Evolutionary conservation across 2,113 vertebrate species (phyloP).

Genomic region (Saiga tatarica): DNA sequence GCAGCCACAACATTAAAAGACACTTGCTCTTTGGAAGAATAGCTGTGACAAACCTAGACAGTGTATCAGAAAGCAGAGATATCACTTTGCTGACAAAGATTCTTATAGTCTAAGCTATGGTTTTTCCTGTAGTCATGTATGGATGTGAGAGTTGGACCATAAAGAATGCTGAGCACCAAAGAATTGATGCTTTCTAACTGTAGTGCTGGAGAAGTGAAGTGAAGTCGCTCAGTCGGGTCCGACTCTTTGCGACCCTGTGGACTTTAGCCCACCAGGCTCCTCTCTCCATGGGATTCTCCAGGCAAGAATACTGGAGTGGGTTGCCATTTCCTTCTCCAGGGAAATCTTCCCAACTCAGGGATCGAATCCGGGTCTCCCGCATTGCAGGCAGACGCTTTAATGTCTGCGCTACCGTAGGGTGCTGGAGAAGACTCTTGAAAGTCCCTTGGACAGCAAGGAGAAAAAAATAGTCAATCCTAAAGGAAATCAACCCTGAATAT

Average conservation of each 20-base stretch:
- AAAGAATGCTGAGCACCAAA: neutral
- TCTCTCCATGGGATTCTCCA: too few species aligned
- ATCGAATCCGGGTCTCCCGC: too few species aligned
- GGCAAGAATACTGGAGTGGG: too few species aligned
- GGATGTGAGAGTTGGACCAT: neutral
- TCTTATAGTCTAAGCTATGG: neutral
- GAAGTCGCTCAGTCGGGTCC: too few species aligned
- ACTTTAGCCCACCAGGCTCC: too few species aligned
- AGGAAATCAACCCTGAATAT: neutral
- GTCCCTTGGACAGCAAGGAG: neutral
- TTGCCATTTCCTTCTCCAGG: too few species aligned
- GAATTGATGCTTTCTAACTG: neutral
- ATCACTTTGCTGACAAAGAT: neutral
- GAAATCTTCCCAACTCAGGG: too few species aligned
- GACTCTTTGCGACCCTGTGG: too few species aligned
- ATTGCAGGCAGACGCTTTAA: too few species aligned
- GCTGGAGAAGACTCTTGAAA: neutral
- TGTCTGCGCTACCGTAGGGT: neutral
- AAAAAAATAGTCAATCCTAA: neutral
- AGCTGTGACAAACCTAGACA: neutral
- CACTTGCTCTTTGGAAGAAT: neutral
- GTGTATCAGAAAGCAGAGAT: neutral
- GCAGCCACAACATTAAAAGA: neutral
- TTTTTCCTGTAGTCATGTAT: neutral
- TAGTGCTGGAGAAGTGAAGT: neutral